Conservation (phyloP, 2,113 vertebrate species). For the Corapipo altera region DNA sequence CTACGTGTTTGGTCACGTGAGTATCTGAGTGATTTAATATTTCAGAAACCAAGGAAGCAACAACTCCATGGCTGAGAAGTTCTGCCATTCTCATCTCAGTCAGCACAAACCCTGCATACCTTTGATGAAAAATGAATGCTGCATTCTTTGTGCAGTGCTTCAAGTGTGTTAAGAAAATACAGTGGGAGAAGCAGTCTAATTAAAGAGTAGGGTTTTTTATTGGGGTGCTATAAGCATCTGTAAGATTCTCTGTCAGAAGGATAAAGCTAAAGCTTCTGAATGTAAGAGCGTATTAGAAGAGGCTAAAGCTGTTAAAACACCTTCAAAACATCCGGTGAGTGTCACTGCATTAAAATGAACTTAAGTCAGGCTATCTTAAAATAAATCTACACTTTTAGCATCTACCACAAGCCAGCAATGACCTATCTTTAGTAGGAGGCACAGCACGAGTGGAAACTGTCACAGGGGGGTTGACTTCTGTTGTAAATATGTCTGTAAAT, state of each 20-base stretch:
- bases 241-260: neutral
- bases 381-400: slow-evolving; percentile 31
- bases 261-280: neutral
- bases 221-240: neutral
- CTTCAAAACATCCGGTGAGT: slow-evolving; percentile 44
- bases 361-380: slow-evolving; percentile 43
- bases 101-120: neutral
- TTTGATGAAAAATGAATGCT: slow-evolving; percentile 47
- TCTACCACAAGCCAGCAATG: neutral
- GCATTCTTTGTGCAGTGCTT: neutral
- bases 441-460: slow-evolving; percentile 14
- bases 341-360: slow-evolving; percentile 41
- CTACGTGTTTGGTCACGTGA: neutral
- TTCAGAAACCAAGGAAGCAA: neutral
- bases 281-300: neutral
- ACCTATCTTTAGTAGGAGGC: slow-evolving; percentile 36
- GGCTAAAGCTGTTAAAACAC: neutral
- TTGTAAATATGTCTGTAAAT: neutral
- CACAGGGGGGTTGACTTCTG: neutral
- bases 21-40: neutral
- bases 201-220: neutral
- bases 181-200: neutral
- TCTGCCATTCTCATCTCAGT: neutral
- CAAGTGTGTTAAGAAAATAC: neutral
- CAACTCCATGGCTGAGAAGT: neutral